Conservation (phyloP, 2,113 vertebrate genomes). For the Cromileptes altivelis region DNA sequence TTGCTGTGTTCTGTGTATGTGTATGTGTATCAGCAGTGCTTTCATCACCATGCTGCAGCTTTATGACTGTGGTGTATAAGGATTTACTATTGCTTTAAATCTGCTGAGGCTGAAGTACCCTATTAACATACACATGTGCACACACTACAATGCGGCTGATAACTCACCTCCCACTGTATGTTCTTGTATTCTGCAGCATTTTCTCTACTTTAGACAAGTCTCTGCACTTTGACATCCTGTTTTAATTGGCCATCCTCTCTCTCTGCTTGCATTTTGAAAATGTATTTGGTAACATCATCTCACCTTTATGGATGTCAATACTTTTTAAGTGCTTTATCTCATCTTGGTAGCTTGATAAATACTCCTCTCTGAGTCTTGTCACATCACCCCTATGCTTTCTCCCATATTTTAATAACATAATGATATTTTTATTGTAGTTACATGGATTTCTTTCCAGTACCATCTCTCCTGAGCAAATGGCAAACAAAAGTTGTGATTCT, state of each 20-base stretch:
- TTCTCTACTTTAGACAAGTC: not conserved
- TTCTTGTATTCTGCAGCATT: not conserved
- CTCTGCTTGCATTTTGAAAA: not conserved
- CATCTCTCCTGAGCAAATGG: too few species aligned
- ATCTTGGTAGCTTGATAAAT: not conserved
- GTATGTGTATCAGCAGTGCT: not conserved
- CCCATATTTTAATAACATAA: not conserved
- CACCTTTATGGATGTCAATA: not conserved
- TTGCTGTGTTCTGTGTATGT: not conserved
- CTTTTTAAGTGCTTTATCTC: not conserved
- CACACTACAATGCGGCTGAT: not conserved
- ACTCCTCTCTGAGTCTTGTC: not conserved
- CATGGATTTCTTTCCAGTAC: too few species aligned
- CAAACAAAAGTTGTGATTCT: too few species aligned
- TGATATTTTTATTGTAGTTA: too few species aligned
- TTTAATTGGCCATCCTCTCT: not conserved
- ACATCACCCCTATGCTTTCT: conserved; percentile 6
- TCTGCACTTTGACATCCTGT: not conserved
- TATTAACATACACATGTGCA: not conserved
- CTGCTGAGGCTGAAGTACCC: not conserved
- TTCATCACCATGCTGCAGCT: not conserved
- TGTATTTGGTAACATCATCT: not conserved
- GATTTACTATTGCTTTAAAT: not conserved
- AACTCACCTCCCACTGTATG: not conserved
- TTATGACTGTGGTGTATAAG: not conserved